These are phyloP conservation scores for Heliconius hewitsoni DNA, from an alignment of 1,140 invertebrate species.

Conservation along the genomic window DNA sequence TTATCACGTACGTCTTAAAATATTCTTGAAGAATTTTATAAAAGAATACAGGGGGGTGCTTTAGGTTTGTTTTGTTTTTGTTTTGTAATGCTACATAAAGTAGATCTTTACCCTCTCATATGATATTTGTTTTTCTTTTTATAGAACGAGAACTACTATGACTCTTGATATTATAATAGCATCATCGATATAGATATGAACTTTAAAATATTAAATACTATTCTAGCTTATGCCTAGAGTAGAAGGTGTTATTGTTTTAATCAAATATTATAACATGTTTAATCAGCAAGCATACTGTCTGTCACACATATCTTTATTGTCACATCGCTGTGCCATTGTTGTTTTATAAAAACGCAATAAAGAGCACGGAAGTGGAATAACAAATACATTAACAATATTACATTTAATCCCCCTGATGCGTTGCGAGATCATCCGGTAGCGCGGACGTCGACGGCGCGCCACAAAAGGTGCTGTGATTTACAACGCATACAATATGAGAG, in stretches of 20 bases:
- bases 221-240: too few relatives aligned
- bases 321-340: neutral
- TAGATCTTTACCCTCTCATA: neutral
- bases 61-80: too few relatives aligned
- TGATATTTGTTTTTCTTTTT: neutral
- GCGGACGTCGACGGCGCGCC: slow-evolving; percentile 48
- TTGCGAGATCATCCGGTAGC: slow-evolving; percentile 48
- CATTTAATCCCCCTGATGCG: slow-evolving; percentile 42
- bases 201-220: neutral
- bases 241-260: neutral
- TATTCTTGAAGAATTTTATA: neutral
- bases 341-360: slow-evolving; percentile 20
- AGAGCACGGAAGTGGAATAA: slow-evolving; percentile 31
- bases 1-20: neutral
- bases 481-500: slow-evolving; percentile 40
- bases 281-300: neutral
- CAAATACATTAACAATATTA: slow-evolving; percentile 38
- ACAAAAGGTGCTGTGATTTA: slow-evolving; percentile 69
- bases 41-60: neutral
- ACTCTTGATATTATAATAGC: neutral
- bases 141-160: too few relatives aligned
- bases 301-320: neutral
- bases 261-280: neutral
- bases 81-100: neutral
- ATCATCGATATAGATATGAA: neutral